Evolutionary conservation across 1,140 invertebrate genomes (phyloP).

Genomic region (Phortica variegata): DNA sequence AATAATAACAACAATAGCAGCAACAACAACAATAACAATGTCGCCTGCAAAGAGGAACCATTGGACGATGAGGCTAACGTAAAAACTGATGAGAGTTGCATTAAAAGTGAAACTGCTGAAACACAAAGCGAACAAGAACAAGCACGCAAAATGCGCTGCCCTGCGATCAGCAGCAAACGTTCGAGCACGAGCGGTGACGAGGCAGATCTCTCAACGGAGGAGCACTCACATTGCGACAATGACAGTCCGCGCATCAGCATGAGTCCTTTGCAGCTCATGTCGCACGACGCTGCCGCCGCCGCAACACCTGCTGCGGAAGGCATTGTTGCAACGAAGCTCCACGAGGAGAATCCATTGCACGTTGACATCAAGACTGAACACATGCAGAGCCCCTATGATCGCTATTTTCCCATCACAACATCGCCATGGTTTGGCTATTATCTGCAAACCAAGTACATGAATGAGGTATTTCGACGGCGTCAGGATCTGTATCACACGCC

Average conservation of each 20-base stretch:
- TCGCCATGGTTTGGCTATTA: slow-evolving; percentile 71
- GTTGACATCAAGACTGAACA: slow-evolving; percentile 59
- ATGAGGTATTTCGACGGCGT: slow-evolving; percentile 66
- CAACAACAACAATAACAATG: slow-evolving; percentile 31
- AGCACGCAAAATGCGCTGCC: slow-evolving; percentile 12
- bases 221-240: slow-evolving; percentile 42
- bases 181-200: slow-evolving; percentile 32
- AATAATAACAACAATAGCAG: slow-evolving; percentile 40
- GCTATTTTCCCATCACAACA: slow-evolving; percentile 64
- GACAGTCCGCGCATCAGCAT: slow-evolving; percentile 50
- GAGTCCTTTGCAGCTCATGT: slow-evolving; percentile 36
- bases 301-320: slow-evolving; percentile 34
- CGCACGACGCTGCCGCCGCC: slow-evolving; percentile 8
- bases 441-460: slow-evolving; percentile 72
- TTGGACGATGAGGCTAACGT: slow-evolving; percentile 38
- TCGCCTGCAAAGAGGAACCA: slow-evolving; percentile 42
- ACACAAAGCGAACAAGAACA: background rate
- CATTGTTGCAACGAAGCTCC: slow-evolving; percentile 5
- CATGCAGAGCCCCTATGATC: slow-evolving; percentile 60
- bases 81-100: slow-evolving; percentile 33
- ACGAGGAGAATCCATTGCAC: slow-evolving; percentile 58
- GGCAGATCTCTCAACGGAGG: slow-evolving; percentile 37
- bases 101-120: slow-evolving; percentile 28
- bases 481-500: slow-evolving; percentile 70
- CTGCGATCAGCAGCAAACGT: background rate